phyloP scores from a whole-genome alignment of 2,113 vertebrate genomes.

The Tachysurus fulvidraco region DNA sequence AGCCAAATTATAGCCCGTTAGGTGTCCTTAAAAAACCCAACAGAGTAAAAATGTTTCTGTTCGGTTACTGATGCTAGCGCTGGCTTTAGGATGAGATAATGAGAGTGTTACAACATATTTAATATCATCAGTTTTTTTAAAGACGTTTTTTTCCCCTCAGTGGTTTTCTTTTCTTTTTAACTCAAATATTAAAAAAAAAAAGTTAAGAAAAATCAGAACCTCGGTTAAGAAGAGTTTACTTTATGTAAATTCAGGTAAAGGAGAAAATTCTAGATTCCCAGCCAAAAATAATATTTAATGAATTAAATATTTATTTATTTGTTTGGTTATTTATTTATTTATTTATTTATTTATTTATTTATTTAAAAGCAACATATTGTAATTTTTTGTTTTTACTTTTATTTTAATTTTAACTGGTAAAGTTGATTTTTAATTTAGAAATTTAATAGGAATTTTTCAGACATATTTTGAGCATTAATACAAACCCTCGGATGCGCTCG shows the following conservation, averaged over 20 bases:
- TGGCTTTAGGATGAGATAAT: too few relatives aligned
- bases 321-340: background rate
- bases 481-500: background rate
- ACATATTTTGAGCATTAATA: background rate
- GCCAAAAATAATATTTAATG: background rate
- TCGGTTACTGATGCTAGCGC: too few relatives aligned
- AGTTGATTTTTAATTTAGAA: background rate
- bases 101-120: too few relatives aligned
- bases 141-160: background rate
- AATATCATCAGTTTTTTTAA: background rate
- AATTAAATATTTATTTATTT: background rate
- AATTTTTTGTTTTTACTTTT: too few relatives aligned
- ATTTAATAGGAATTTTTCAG: background rate
- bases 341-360: background rate
- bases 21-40: background rate
- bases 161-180: background rate
- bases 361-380: background rate
- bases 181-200: rapidly evolving
- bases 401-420: background rate
- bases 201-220: background rate
- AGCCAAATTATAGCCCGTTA: background rate
- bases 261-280: background rate
- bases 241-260: background rate
- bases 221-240: background rate
- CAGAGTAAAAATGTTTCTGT: background rate